Conservation (phyloP, 2,888 invertebrate genomes). For the Dynastes tityus region DNA sequence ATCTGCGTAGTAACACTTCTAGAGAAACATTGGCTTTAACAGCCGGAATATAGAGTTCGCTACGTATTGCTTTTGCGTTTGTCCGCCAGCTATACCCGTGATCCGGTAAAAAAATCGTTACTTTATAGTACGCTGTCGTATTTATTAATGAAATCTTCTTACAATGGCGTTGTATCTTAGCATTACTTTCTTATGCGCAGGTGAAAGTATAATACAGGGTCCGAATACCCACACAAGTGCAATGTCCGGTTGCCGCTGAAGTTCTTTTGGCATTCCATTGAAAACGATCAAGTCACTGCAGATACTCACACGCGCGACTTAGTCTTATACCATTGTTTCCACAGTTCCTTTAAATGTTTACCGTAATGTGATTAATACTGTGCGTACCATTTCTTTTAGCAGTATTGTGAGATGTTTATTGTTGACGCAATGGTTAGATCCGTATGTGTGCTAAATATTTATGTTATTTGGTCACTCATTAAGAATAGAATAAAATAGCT, state of each 20-base stretch:
- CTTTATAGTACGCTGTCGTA: conserved; percentile 1
- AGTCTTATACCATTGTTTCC: conserved; percentile 36
- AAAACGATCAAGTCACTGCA: conserved; percentile 54
- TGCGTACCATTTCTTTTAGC: background rate
- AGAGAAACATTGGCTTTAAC: background rate
- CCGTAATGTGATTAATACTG: conserved; percentile 4
- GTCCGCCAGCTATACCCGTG: conserved; percentile 23
- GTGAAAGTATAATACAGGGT: conserved; percentile 54
- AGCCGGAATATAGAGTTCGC: background rate
- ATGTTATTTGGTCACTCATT: too few relatives aligned
- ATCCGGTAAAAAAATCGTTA: conserved; percentile 31
- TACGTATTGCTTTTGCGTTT: background rate
- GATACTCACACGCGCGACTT: background rate
- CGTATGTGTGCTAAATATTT: too few relatives aligned
- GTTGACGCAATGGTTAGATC: too few relatives aligned
- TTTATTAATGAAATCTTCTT: conserved; percentile 47
- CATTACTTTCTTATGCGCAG: conserved; percentile 47
- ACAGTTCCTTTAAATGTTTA: conserved; percentile 17
- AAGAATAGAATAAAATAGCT: too few relatives aligned
- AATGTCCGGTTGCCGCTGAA: conserved; percentile 57
- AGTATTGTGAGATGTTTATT: background rate
- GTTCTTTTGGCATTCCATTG: conserved; percentile 58
- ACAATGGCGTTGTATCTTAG: conserved; percentile 29
- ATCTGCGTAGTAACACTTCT: background rate
- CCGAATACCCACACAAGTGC: conserved; percentile 55